Percentiles rank a stretch among this genome's conserved stretches.
Conservation (phyloP, 2,888 invertebrate species). For the Clusia tigrina region DNA sequence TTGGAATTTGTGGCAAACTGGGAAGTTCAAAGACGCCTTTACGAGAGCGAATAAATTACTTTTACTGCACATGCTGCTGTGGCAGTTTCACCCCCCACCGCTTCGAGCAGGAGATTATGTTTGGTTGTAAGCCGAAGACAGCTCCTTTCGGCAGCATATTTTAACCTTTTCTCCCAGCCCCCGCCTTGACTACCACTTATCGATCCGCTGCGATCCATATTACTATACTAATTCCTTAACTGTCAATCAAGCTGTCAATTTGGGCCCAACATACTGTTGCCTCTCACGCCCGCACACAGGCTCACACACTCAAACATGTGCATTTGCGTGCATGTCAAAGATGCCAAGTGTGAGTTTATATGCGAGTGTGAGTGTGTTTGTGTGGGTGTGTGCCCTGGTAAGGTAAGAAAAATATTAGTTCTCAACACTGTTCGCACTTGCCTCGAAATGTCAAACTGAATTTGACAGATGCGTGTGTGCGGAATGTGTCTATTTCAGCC, state of each 20-base stretch:
- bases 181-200: conserved; percentile 25
- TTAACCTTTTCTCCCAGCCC: conserved; percentile 1
- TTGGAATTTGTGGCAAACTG: too few relatives aligned
- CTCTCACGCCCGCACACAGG: neutral
- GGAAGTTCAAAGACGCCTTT: too few relatives aligned
- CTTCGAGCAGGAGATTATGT: too few relatives aligned
- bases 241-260: conserved; percentile 61
- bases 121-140: too few relatives aligned
- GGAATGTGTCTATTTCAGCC: conserved; percentile 27
- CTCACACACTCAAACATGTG: conserved; percentile 13
- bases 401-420: neutral
- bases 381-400: neutral
- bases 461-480: conserved; percentile 50
- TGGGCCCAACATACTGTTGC: conserved; percentile 18
- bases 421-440: conserved; percentile 39
- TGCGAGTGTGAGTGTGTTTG: too few relatives aligned
- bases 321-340: too few relatives aligned
- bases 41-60: too few relatives aligned
- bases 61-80: too few relatives aligned
- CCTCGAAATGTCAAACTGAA: conserved; percentile 38
- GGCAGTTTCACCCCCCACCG: too few relatives aligned
- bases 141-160: too few relatives aligned
- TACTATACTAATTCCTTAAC: conserved; percentile 51
- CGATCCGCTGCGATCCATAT: conserved; percentile 21
- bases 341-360: conserved; percentile 30